Percentiles rank a stretch among this genome's conserved stretches.
Evolutionary conservation across 2,888 invertebrate genomes (phyloP).

Genomic region (Axea sp.): DNA sequence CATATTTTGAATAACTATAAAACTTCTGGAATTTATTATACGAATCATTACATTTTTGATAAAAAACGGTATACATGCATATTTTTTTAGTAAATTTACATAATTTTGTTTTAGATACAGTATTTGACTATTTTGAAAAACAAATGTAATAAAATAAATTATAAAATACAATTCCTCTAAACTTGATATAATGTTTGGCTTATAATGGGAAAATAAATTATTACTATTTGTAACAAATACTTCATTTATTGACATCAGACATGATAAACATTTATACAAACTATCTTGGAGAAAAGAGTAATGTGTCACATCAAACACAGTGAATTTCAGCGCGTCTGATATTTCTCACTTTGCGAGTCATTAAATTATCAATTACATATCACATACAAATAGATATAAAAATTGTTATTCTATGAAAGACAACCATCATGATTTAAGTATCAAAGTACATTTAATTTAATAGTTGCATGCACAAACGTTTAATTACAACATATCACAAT

Average conservation of each 20-base stretch:
- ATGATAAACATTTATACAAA: constrained; percentile 47
- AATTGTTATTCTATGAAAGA: constrained; percentile 62
- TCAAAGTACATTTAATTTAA: background rate
- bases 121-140: too few relatives aligned
- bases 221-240: constrained; percentile 31
- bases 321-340: constrained; percentile 52
- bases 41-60: too few relatives aligned
- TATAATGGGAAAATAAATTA: constrained; percentile 12
- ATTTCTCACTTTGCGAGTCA: constrained; percentile 60
- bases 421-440: constrained; percentile 26
- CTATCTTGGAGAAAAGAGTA: constrained; percentile 23
- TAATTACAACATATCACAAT: constrained; percentile 32
- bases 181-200: too few relatives aligned
- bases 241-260: constrained; percentile 53
- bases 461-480: constrained; percentile 1
- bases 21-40: too few relatives aligned
- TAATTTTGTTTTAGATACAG: too few relatives aligned
- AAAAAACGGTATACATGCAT: too few relatives aligned
- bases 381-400: constrained; percentile 61
- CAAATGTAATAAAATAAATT: too few relatives aligned
- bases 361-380: constrained; percentile 63
- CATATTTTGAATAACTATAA: too few relatives aligned
- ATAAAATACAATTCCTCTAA: too few relatives aligned
- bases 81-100: too few relatives aligned
- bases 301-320: constrained; percentile 35